Base-by-base conservation (phyloP, 2,113 vertebrate genomes). In the Cygnus atratus region DNA sequence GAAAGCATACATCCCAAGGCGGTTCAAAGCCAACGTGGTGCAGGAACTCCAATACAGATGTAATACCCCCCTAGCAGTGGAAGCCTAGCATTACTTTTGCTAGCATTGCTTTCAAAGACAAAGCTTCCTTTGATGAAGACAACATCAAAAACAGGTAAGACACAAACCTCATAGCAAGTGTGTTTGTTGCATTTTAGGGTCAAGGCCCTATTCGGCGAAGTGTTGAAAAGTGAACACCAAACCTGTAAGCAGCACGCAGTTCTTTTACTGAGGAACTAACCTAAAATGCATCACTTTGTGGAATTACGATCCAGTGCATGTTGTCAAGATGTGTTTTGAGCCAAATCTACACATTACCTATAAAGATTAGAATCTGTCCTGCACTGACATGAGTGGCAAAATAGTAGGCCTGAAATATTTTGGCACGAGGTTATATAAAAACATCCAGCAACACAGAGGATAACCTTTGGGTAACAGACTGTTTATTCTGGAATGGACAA, bases 401-500 rank as follows among this genome's bases (percentile, higher is more conserved):
- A 92, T 10, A 50, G 83, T 1, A 88, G 54, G 31, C 66, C 90
- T 39, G 65, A 91, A 70, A 31, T 79, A 82, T 39, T 90, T 70
- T 70, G 84, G 74, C 70, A 59, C 33, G 46, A 81, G 11, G 68
- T 76, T 79, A 50, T 22, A 84, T 6, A 48, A 5, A 77, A 61
- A 67, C 44, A 65, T 50, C 29, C 29, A 83, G 58, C 48, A 84
- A 52, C 1, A 20, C 43, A 81, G 19, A 88, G 17, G 5, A n/a
- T 13, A 95, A 73, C 11, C 35, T 43, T 71, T 37, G 62, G 65
- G 63, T 48, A 90, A 19, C 39, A 87, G 37, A 19, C 21, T 58
- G 39, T 39, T 90, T 54, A 65, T 57, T 89, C 55, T 22, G 70
- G 59, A 84, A 83, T 13, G n/a, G 59, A 77, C 59, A 70, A 93